Base-by-base conservation (phyloP, 2,888 invertebrate genomes). In the Crocallis elinguaria region DNA sequence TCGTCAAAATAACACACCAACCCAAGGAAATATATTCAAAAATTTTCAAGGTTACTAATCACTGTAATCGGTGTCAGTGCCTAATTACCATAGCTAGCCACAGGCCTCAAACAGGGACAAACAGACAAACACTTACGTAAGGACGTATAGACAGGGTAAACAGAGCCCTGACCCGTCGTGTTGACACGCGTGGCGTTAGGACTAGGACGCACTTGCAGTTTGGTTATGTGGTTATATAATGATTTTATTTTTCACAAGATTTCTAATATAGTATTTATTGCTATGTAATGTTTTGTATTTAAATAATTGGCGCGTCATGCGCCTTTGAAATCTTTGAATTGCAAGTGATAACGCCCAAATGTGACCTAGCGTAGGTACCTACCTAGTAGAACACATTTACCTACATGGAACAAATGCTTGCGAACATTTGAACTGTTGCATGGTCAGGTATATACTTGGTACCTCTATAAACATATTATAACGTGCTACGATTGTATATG, bases 201-300 rank as follows among this genome's bases (percentile, higher is more conserved):
- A 0, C 3, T 32, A 9, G 33, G 9, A 25, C 39, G 41, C 17
- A 3, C 25, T 16, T 3, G 25, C 1, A 11, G 11, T 0, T 29
- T 23, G 8, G n/a, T 44, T 44, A 51, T 51, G 50, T 23, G 8
- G n/a, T 44, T 44, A 51, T 51, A 43, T 50, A 37, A 50, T 36
- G 43, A 50, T 43, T 50, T 50, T 50, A 43, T 37, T 50, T 49
- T 49, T 50, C 25, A 37, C 36, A 23, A 23, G 12, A 21, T 36
- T 12, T 2, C 9, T 36, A n/a, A 25, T 25, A n/a, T 1, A n/a
- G 25, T 9, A 7, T 25, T 3, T n/a, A n/a, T 25, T 7, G n/a
- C n/a, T n/a, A n/a, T n/a, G n/a, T n/a, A n/a, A n/a, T n/a, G n/a
- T n/a, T n/a, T n/a, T n/a, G n/a, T n/a, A n/a, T n/a, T n/a, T n/a